These are phyloP conservation scores for Diorhabda elongata DNA, from an alignment of 1,140 invertebrate species.

Conservation along the genomic window DNA sequence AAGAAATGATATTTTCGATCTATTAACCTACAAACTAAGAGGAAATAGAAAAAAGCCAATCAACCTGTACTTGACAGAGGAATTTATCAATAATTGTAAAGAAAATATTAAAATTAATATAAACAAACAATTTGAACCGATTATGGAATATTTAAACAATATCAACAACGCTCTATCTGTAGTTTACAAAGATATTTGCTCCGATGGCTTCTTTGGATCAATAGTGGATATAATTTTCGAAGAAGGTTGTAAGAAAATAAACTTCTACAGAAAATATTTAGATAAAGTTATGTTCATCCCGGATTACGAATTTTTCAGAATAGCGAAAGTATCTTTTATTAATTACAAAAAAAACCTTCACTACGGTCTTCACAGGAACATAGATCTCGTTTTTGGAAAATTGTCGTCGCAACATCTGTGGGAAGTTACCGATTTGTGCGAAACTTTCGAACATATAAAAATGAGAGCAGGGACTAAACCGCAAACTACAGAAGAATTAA, in stretches of 20 bases:
- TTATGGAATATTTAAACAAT: slow-evolving; percentile 26
- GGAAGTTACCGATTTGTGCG: slow-evolving; percentile 35
- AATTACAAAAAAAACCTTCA: slow-evolving; percentile 30
- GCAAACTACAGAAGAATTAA: slow-evolving; percentile 53
- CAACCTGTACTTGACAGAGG: slow-evolving; percentile 30
- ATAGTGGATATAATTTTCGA: slow-evolving; percentile 31
- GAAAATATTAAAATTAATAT: slow-evolving; percentile 28
- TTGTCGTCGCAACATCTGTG: slow-evolving; percentile 31
- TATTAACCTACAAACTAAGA: slow-evolving; percentile 1
- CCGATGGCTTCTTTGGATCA: slow-evolving; percentile 14
- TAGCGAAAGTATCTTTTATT: slow-evolving; percentile 27
- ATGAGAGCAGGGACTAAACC: slow-evolving; percentile 26
- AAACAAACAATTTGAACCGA: slow-evolving; percentile 26
- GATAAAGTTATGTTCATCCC: slow-evolving; percentile 32
- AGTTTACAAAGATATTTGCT: slow-evolving; percentile 29
- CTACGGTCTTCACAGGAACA: slow-evolving; percentile 21
- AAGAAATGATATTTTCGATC: slow-evolving; percentile 4
- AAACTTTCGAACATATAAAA: slow-evolving; percentile 33
- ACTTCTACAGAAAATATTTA: slow-evolving; percentile 28
- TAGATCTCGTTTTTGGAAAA: slow-evolving; percentile 29
- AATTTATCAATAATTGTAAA: slow-evolving; percentile 31
- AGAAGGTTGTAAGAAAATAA: slow-evolving; percentile 33
- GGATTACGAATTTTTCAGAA: slow-evolving; percentile 32
- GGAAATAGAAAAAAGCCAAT: slow-evolving; percentile 30
- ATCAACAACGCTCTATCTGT: slow-evolving; percentile 24